Conservation (phyloP, 2,797 vertebrate genomes). For the Monodelphis domestica region DNA sequence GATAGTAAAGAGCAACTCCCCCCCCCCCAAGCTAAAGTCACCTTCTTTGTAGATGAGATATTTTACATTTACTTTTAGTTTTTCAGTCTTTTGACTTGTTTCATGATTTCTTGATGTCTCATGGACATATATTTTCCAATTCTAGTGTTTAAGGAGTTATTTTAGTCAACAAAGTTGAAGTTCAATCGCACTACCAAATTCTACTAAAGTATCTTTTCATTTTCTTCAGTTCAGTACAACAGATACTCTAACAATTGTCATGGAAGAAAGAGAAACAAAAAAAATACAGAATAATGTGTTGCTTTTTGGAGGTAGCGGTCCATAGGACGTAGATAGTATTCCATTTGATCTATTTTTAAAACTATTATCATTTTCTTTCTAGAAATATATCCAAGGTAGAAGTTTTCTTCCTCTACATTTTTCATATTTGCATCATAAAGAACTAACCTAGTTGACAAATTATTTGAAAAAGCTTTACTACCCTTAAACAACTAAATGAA, state of each 20-base stretch:
- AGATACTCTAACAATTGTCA: not conserved
- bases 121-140: no score
- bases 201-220: not conserved
- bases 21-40: constrained; percentile 34
- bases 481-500: not conserved
- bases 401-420: not conserved
- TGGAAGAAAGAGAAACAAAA: not conserved
- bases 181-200: not conserved
- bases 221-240: not conserved
- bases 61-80: not conserved
- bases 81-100: no score
- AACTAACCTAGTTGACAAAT: not conserved
- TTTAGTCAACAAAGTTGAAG: no score
- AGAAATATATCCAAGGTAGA: not conserved
- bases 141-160: no score
- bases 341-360: not conserved
- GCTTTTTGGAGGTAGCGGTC: no score
- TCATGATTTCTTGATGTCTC: no score
- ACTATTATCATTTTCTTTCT: not conserved
- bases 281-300: not conserved
- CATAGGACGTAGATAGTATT: not conserved
- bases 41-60: not conserved
- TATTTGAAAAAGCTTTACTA: constrained; percentile 5
- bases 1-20: constrained; percentile 57
- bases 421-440: not conserved